Percentiles rank a stretch among this genome's conserved stretches.
Conservation (phyloP, 2,113 vertebrate species). For the Herpailurus yagouaroundi region DNA sequence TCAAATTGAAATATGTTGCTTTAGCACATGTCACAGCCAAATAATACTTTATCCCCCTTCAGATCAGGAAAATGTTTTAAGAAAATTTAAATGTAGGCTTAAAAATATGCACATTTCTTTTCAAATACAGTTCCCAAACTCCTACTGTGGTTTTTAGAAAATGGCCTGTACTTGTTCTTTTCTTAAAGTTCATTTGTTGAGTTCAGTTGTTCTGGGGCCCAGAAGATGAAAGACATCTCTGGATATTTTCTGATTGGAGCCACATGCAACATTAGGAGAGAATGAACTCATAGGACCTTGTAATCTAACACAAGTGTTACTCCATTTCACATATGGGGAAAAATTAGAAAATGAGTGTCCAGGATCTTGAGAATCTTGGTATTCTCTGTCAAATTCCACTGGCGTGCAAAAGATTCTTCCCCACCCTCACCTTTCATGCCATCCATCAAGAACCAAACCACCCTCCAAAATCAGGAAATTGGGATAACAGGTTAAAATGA, state of each 20-base stretch:
- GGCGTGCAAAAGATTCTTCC: background rate
- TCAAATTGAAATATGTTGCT: background rate
- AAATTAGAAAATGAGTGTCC: background rate
- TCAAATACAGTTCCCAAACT: background rate
- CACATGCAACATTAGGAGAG: background rate
- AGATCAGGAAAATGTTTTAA: conserved; percentile 10
- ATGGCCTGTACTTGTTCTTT: background rate
- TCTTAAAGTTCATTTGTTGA: conserved; percentile 32
- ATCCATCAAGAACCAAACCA: background rate
- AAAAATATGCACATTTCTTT: background rate
- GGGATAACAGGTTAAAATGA: background rate
- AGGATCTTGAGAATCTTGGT: background rate
- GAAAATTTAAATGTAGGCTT: conserved; percentile 24
- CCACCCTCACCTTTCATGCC: background rate
- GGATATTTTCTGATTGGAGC: background rate
- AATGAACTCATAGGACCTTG: background rate
- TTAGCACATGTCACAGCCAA: background rate
- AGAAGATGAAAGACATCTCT: background rate
- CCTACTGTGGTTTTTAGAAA: background rate
- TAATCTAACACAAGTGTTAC: background rate
- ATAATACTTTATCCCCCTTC: background rate
- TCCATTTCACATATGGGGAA: background rate
- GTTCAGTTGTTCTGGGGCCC: background rate
- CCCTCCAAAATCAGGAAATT: background rate
- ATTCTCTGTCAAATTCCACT: background rate